Base-by-base conservation (phyloP, 2,888 invertebrate species). In the Hymenopus coronatus region DNA sequence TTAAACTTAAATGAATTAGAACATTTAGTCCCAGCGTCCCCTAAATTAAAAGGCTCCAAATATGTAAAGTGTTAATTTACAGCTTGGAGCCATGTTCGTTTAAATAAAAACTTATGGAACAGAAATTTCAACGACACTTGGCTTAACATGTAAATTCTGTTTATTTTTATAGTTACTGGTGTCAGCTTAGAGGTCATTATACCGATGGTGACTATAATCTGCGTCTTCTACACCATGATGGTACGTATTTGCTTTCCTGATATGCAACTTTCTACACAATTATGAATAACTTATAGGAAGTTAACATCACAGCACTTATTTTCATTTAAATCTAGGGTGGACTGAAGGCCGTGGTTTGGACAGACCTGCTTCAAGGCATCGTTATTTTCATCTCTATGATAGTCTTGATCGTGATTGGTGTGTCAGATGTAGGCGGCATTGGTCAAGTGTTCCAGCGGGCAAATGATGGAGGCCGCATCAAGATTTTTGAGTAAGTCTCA, bases 301-400 rank as follows among this genome's bases (percentile, higher is more conserved):
- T n/a, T n/a, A n/a, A n/a, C n/a, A n/a, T n/a, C n/a, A 20, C 6
- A 70, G 0, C 0, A 20, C 20, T 2, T 20, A 3, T 70, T 70
- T 70, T 3, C 6, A 25, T 70, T 94, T 96, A 28, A 95, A 95
- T 91, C 96, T 96, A 81, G 97, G 97, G 90, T 96, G 97, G 54
- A 70, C 54, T 70, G 20, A 70, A 8, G 25, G 54, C 54, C 3
- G 54, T 70, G 3, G 54, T 70, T 90, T 96, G 96, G 94, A 97
- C 96, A 82, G 96, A 96, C 93, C 96, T 96, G 0, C 96, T 96
- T 93, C 96, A 97, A 93, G 96, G 96, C 82, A 94, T 96, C 40
- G 91, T 92, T 96, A 96, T 96, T 96, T 92, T 93, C 96, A 89
- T 96, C 97, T 0, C 96, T n/a, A n/a, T 96, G 87, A 91, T 96